Conservation (phyloP, 2,888 invertebrate genomes). For the Hirtodrosophila alboralis region DNA sequence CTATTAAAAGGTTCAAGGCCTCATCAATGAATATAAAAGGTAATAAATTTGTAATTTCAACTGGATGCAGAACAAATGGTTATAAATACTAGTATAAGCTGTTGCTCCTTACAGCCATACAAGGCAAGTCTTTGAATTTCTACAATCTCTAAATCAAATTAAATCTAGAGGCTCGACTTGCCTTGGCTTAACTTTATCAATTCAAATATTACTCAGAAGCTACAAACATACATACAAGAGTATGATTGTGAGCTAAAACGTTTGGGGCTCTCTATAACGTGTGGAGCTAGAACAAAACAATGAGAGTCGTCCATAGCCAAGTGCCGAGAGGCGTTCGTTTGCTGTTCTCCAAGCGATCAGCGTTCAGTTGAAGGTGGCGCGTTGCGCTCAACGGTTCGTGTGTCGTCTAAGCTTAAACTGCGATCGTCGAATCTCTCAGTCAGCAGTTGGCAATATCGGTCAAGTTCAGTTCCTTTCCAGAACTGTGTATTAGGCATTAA, state of each 20-base stretch:
- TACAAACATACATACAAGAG: conserved; percentile 11
- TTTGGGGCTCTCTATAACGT: too few species aligned
- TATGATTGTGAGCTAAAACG: not conserved
- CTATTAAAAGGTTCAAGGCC: conserved; percentile 68
- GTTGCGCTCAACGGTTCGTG: conserved; percentile 60
- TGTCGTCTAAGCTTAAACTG: conserved; percentile 11
- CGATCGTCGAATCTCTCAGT: not conserved
- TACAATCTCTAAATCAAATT: too few species aligned
- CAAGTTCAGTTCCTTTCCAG: conserved; percentile 68
- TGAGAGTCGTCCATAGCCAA: not conserved
- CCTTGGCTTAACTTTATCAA: not conserved
- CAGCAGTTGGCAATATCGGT: conserved; percentile 68
- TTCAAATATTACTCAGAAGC: not conserved
- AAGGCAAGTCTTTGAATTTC: not conserved
- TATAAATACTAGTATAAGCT: not conserved
- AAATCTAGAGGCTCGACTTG: conserved; percentile 1
- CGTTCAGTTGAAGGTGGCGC: conserved; percentile 68
- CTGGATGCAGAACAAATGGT: conserved; percentile 3
- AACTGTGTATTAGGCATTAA: conserved; percentile 10
- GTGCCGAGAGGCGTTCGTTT: conserved; percentile 12
- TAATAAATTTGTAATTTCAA: conserved; percentile 53
- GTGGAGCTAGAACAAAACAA: not conserved
- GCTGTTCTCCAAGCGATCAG: conserved; percentile 40
- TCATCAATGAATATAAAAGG: conserved; percentile 24
- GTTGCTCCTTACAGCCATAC: not conserved